Evolutionary conservation across 2,888 invertebrate species (phyloP), one percentile per base, ranked within the genome.

Genomic region (Chelonus formosanus): DNA sequence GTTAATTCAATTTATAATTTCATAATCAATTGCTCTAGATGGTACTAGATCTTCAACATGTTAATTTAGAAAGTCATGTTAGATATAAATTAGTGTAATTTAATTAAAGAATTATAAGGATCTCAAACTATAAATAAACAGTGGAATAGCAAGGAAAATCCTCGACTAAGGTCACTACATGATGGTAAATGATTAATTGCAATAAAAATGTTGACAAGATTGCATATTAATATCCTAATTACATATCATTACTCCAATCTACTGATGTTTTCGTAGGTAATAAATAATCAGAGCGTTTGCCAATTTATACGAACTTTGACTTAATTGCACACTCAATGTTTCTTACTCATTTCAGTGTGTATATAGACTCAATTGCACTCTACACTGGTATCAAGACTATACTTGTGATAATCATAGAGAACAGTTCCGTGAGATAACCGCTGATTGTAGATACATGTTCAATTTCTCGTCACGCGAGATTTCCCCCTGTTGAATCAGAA

Each of bases 321-420:
- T 69, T 69, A 67, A 71, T 71, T 71, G 67, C 69, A 57, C 62
- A 60, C 65, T 67, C 62, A 48, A 50, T 50, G 35, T n/a, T 20
- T 20, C 20, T 20, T 20, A 1, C 20, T 20, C 20, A 20, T 20
- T 20, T 20, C 20, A 20, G 20, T 20, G 20, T 20, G 20, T 20
- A 20, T 20, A 20, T 20, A 20, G 20, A 20, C 20, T 20, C 20
- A 20, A 20, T 20, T 20, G 20, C 52, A 61, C 57, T 58, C 62
- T 63, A 44, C 58, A 67, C 65, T 60, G 52, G 65, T 58, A 66
- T 67, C 63, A 66, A 69, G 71, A 69, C 68, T 71, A 68, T 70
- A 68, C 69, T 70, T 71, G 70, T 48, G 66, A 67, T 71, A 71
- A 71, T 71, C 64, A 71, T 70, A 69, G 71, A 64, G 67, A 67